A percentile compares a stretch with the other conserved stretches of the same genome.
Evolutionary conservation across 2,113 vertebrate species (phyloP).

Genomic region (Prolemur simus): DNA sequence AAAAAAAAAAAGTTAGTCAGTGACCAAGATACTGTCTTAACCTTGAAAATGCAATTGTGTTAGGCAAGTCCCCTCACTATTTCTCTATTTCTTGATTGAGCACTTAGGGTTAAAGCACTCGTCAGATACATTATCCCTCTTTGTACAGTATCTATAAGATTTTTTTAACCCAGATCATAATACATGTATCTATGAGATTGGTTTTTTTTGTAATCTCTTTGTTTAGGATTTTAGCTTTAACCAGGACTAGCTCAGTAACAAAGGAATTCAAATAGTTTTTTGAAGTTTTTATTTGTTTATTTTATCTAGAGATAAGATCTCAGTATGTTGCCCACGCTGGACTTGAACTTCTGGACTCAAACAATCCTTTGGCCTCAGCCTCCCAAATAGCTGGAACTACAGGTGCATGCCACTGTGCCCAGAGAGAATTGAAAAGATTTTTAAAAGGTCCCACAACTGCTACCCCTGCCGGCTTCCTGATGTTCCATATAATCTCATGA

Average conservation of each 20-base stretch:
- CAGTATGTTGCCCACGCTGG: too few species aligned
- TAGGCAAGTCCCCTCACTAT: background rate
- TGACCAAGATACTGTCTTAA: background rate
- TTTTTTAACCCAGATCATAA: background rate
- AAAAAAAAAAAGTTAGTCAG: background rate
- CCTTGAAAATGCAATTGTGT: background rate
- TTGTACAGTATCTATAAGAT: background rate
- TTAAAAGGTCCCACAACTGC: background rate
- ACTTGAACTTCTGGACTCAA: too few species aligned
- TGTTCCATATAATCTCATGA: background rate
- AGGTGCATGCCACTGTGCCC: too few species aligned
- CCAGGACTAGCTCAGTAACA: background rate
- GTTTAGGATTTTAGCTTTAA: background rate
- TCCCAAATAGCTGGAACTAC: too few species aligned
- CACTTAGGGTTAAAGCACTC: slow-evolving; percentile 24
- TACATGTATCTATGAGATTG: background rate
- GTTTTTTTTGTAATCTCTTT: slow-evolving; percentile 34
- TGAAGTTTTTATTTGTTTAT: too few species aligned
- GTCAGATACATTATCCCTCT: background rate
- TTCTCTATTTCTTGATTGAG: slow-evolving; percentile 13
- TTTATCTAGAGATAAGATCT: too few species aligned
- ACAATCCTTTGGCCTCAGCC: too few species aligned
- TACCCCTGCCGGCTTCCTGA: background rate
- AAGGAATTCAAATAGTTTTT: background rate
- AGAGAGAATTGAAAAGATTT: background rate